A percentile compares a stretch with the other conserved stretches of the same genome.
phyloP scores from a whole-genome alignment of 2,797 vertebrate genomes.

The Crossoptilon crossoptilon region DNA sequence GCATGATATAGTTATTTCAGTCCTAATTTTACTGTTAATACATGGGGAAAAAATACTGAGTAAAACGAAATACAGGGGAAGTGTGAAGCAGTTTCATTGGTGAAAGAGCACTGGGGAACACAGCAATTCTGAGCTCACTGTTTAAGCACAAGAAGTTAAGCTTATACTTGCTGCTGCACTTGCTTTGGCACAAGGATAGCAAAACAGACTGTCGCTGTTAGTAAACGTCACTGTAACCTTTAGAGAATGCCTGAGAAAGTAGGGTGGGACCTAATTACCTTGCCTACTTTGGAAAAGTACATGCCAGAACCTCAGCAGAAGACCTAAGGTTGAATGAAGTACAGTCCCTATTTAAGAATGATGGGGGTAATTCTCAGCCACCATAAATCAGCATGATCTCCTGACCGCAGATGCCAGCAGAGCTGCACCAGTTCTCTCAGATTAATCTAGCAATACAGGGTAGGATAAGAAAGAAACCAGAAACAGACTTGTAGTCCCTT shows the following conservation, averaged over 20 bases:
- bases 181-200: neutral
- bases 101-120: neutral
- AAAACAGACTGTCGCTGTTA: neutral
- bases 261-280: neutral
- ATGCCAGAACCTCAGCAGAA: neutral
- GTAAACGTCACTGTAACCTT: constrained; percentile 11
- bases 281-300: neutral
- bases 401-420: neutral
- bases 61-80: rapidly evolving
- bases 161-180: neutral
- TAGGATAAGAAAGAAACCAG: neutral
- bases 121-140: neutral
- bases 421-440: neutral
- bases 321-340: neutral
- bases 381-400: neutral
- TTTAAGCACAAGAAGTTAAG: neutral
- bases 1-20: neutral
- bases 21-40: neutral
- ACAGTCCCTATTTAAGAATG: neutral
- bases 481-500: neutral
- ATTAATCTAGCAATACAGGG: neutral
- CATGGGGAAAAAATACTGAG: neutral
- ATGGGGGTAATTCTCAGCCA: neutral
- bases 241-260: constrained; percentile 67
- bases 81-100: neutral